Percentiles rank a stretch among this genome's conserved stretches.
Evolutionary conservation across 2,113 vertebrate species (phyloP).

Genomic region (Nematolebias whitei): DNA sequence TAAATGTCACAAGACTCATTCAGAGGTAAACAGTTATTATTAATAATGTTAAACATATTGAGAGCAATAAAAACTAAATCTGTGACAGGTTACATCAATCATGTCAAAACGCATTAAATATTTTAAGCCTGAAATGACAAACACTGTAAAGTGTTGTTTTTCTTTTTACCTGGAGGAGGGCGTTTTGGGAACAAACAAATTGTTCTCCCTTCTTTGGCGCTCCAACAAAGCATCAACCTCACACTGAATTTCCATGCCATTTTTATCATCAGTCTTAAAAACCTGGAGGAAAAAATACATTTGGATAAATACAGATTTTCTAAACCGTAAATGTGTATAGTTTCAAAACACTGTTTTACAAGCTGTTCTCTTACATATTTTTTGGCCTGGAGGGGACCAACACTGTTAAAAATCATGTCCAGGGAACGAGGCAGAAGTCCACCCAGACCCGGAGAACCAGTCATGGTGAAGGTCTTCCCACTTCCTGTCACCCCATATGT

Average conservation of each 20-base stretch:
- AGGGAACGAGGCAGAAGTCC: slow-evolving; percentile 93
- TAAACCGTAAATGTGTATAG: not conserved
- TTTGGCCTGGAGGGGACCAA: slow-evolving; percentile 90
- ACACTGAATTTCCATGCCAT: slow-evolving; percentile 91
- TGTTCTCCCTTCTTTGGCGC: slow-evolving; percentile 88
- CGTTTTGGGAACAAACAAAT: slow-evolving; percentile 78
- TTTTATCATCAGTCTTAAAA: slow-evolving; percentile 95
- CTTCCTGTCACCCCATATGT: slow-evolving; percentile 96
- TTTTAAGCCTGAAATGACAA: no score
- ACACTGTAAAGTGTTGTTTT: not conserved
- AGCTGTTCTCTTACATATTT: slow-evolving; percentile 83
- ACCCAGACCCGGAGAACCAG: slow-evolving; percentile 90
- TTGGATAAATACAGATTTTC: not conserved
- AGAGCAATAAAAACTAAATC: no score
- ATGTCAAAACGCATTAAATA: no score
- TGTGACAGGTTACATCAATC: no score
- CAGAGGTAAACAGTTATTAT: no score
- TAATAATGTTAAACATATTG: no score
- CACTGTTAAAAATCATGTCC: slow-evolving; percentile 95
- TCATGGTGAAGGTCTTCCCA: slow-evolving; percentile 98
- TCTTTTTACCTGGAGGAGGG: slow-evolving; percentile 80
- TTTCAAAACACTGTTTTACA: not conserved
- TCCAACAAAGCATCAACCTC: slow-evolving; percentile 94
- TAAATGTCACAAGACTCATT: no score
- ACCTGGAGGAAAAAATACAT: slow-evolving; percentile 78